Percentiles rank a stretch among this genome's conserved stretches.
These are phyloP conservation scores for Chrysopilus asiliformis DNA, from an alignment of 2,888 invertebrate species.

Conservation along the genomic window DNA sequence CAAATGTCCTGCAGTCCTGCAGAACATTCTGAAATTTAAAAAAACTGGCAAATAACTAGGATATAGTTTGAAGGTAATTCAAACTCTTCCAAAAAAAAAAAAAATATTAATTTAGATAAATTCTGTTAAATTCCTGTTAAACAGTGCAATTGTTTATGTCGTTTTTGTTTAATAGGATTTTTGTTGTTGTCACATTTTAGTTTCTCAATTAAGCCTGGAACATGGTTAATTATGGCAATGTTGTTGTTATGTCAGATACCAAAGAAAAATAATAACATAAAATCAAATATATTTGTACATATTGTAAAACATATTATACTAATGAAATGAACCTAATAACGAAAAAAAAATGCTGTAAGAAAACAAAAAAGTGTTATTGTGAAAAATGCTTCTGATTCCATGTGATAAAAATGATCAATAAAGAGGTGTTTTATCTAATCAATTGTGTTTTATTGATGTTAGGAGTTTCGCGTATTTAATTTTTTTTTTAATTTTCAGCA, in stretches of 20 bases:
- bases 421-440: slow-evolving; percentile 8
- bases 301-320: slow-evolving; percentile 1
- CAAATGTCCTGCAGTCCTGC: no score
- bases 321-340: background rate
- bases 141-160: no score
- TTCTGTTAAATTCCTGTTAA: no score
- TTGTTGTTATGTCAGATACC: background rate
- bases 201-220: no score
- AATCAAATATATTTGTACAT: slow-evolving; percentile 6
- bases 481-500: no score
- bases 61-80: no score
- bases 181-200: no score
- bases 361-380: background rate
- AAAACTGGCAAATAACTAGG: no score
- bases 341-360: slow-evolving; percentile 3
- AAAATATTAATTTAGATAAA: no score
- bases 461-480: background rate
- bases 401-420: slow-evolving; percentile 13
- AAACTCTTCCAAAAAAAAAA: no score
- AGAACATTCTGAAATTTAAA: no score
- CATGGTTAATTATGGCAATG: background rate
- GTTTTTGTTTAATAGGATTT: no score
- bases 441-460: background rate
- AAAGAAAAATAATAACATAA: background rate
- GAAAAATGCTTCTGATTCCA: slow-evolving; percentile 13